A percentile compares a stretch with the other conserved stretches of the same genome.
phyloP scores from a whole-genome alignment of 2,888 invertebrate genomes.

The Epistrophe eligans region DNA sequence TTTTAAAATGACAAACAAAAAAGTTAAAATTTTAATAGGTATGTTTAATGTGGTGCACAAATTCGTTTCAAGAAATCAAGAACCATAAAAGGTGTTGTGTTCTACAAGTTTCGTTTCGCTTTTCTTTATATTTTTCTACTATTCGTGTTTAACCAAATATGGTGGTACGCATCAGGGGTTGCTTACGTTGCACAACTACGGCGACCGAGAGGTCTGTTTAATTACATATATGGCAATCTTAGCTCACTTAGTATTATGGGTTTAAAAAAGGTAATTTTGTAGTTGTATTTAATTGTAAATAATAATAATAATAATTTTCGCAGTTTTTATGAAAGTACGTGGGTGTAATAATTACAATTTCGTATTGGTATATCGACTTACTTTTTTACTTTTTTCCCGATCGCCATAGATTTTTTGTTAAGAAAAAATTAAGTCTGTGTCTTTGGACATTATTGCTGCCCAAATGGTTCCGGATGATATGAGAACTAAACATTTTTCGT shows the following conservation, averaged over 20 bases:
- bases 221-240: constrained; percentile 31
- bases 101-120: constrained; percentile 29
- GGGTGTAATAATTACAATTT: no score
- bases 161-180: constrained; percentile 61
- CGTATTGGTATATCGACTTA: no score
- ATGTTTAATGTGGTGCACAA: neutral
- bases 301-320: no score
- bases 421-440: no score
- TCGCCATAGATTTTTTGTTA: no score
- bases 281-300: constrained; percentile 12
- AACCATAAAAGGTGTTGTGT: constrained; percentile 68
- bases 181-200: constrained; percentile 51
- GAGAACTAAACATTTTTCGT: no score
- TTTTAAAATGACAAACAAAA: constrained; percentile 12
- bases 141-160: constrained; percentile 49
- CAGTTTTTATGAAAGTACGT: no score
- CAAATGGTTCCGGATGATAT: no score
- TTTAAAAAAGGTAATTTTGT: constrained; percentile 16
- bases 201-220: constrained; percentile 14
- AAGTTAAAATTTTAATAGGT: constrained; percentile 1
- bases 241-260: constrained; percentile 8
- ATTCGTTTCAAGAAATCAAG: constrained; percentile 58
- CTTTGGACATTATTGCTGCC: no score
- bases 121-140: constrained; percentile 9
- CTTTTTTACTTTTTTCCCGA: no score